These are phyloP conservation scores for Drosophila jambulina DNA, from an alignment of 1,140 invertebrate genomes.

Conservation along the genomic window DNA sequence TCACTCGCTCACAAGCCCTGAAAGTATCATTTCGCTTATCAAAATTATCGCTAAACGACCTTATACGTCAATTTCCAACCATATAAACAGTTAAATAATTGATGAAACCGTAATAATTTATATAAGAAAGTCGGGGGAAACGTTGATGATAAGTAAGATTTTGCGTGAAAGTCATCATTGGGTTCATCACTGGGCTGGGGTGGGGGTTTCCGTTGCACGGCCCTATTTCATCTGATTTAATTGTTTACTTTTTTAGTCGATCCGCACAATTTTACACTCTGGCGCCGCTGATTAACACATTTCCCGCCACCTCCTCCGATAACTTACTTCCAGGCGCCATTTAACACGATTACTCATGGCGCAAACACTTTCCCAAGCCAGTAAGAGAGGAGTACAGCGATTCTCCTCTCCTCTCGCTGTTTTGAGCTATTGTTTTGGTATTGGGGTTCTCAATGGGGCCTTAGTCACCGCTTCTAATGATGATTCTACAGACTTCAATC, in stretches of 20 bases:
- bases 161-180: conserved; percentile 37
- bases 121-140: conserved; percentile 28
- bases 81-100: conserved; percentile 52
- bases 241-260: conserved; percentile 47
- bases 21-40: conserved; percentile 60
- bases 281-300: conserved; percentile 64
- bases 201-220: conserved; percentile 29
- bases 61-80: conserved; percentile 58
- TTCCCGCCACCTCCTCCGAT: conserved; percentile 22
- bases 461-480: conserved; percentile 67
- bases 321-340: conserved; percentile 52
- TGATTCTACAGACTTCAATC: conserved; percentile 17
- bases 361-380: conserved; percentile 35
- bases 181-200: background rate
- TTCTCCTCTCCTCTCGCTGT: conserved; percentile 15
- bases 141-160: conserved; percentile 21
- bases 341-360: conserved; percentile 70
- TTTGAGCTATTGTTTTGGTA: conserved; percentile 19
- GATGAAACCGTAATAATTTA: conserved; percentile 43
- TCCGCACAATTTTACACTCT: conserved; percentile 40
- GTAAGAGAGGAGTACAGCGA: background rate
- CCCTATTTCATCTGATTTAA: conserved; percentile 39
- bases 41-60: conserved; percentile 74
- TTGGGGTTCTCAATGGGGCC: conserved; percentile 22
- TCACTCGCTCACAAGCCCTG: conserved; percentile 20